Percentiles rank a stretch among this genome's conserved stretches.
These are phyloP conservation scores for Sesamia nonagrioides DNA, from an alignment of 1,140 invertebrate genomes.

Conservation along the genomic window DNA sequence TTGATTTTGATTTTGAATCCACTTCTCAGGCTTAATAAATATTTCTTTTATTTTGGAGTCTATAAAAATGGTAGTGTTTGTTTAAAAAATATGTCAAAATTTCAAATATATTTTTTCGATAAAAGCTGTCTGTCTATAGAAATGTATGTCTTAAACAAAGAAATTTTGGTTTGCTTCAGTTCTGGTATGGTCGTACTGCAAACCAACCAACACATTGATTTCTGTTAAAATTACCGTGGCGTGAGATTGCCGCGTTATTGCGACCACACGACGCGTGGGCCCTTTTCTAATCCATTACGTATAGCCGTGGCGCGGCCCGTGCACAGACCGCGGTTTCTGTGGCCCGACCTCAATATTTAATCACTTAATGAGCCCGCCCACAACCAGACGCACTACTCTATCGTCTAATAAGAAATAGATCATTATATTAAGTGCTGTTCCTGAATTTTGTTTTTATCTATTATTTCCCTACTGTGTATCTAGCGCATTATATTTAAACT, in stretches of 20 bases:
- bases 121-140: no score
- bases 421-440: constrained; percentile 21
- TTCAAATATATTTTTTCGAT: no score
- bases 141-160: no score
- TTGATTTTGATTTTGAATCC: no score
- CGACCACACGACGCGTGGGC: background rate
- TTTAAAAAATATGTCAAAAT: no score
- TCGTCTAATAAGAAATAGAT: background rate
- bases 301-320: background rate
- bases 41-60: no score
- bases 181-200: no score
- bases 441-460: background rate
- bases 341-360: constrained; percentile 40
- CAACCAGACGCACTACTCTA: constrained; percentile 3
- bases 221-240: no score
- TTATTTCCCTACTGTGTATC: background rate
- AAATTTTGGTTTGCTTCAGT: no score
- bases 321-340: background rate
- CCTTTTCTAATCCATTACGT: constrained; percentile 39
- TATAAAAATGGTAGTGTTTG: no score
- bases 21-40: no score
- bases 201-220: no score
- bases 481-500: background rate
- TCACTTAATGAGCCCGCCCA: constrained; percentile 26
- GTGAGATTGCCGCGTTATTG: background rate